These are phyloP conservation scores for Clarias fuscus DNA, from an alignment of 2,797 vertebrate genomes.

Conservation along the genomic window DNA sequence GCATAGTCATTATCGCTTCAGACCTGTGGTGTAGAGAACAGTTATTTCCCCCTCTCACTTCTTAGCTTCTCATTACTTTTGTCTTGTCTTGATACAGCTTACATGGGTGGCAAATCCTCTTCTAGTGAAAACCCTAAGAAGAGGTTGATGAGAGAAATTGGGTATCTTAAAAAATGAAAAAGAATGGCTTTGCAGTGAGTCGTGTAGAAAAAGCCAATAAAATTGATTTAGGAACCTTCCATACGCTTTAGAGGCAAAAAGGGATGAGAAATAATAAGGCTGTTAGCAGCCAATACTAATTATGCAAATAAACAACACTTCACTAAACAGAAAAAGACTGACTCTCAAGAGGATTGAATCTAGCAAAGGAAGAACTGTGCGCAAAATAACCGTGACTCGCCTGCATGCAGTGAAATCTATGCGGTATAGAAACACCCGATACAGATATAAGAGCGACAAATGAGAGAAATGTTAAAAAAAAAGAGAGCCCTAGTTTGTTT, in stretches of 20 bases:
- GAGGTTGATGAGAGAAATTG: not conserved
- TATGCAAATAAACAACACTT: constrained; percentile 4
- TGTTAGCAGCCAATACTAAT: not conserved
- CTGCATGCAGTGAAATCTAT: not conserved
- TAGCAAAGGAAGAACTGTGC: not conserved
- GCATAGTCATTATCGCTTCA: constrained; percentile 8
- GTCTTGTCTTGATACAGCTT: not conserved
- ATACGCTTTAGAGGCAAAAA: not conserved
- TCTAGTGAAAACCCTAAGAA: not conserved
- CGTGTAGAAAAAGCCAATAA: not conserved
- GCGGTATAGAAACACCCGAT: not conserved
- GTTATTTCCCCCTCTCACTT: not conserved
- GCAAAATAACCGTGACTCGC: not conserved
- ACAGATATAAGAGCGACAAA: not conserved
- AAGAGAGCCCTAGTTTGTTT: not conserved
- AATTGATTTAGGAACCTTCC: not conserved
- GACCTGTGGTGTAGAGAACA: not conserved
- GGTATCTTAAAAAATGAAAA: not conserved
- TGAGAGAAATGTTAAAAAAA: not conserved
- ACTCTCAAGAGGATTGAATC: not conserved
- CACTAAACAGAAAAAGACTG: not conserved
- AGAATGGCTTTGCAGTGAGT: not conserved
- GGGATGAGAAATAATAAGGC: not conserved
- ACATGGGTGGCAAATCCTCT: not conserved
- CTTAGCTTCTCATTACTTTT: not conserved